phyloP scores from a whole-genome alignment of 53 echinoderm and acorn worm genomes.

The Echinarachnius parma region DNA sequence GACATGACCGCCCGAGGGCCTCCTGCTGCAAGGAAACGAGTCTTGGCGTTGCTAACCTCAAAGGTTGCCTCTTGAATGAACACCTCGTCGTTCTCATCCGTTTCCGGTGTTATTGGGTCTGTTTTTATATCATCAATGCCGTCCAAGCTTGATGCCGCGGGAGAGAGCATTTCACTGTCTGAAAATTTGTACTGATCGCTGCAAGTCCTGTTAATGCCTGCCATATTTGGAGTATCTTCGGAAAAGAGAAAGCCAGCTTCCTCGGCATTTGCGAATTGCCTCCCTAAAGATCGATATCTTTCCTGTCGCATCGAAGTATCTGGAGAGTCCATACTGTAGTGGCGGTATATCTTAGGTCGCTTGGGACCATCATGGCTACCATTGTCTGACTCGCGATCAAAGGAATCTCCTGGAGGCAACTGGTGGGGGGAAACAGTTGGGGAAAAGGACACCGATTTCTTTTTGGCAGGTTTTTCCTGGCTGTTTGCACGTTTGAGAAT shows the following conservation, averaged over 20 bases:
- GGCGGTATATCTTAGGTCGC: constrained; percentile 74
- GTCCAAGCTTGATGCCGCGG: neutral
- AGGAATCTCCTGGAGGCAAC: constrained; percentile 12
- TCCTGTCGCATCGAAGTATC: constrained; percentile 49
- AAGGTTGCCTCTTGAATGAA: constrained; percentile 6
- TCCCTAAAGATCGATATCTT: constrained; percentile 33
- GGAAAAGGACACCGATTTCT: constrained; percentile 94
- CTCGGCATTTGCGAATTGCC: constrained; percentile 18
- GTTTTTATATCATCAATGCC: constrained; percentile 9
- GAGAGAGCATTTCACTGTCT: neutral
- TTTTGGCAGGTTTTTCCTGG: constrained; percentile 59
- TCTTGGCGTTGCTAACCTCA: constrained; percentile 74
- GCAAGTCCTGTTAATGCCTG: constrained; percentile 19
- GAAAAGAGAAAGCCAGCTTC: constrained; percentile 38
- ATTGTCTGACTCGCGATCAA: constrained; percentile 26
- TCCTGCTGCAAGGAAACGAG: constrained; percentile 83
- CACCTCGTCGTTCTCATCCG: constrained; percentile 38
- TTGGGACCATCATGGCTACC: constrained; percentile 23
- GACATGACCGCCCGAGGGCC: constrained; percentile 85
- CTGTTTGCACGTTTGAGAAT: constrained; percentile 78
- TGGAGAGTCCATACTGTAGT: constrained; percentile 81
- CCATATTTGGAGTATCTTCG: constrained; percentile 16
- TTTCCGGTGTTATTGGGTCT: constrained; percentile 13
- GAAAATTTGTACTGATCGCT: neutral
- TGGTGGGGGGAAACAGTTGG: constrained; percentile 70